A percentile compares a stretch with the other conserved stretches of the same genome.
Conservation (phyloP, 2,888 invertebrate genomes). For the Leptinotarsa rubiginosa region DNA sequence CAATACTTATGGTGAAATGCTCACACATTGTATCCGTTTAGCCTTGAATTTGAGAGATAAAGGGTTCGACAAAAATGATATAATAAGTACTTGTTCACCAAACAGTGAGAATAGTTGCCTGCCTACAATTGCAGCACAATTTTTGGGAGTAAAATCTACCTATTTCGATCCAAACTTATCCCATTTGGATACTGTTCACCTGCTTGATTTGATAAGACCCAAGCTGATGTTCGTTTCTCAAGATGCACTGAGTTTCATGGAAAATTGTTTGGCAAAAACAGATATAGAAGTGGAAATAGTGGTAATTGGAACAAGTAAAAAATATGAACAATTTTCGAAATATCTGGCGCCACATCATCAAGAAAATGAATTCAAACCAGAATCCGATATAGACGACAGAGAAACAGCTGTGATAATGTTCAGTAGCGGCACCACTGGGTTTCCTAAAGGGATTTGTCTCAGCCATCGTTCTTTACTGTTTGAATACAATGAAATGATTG, state of each 20-base stretch:
- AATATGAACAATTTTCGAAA: conserved; percentile 43
- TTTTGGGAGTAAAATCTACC: conserved; percentile 61
- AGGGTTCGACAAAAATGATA: conserved; percentile 38
- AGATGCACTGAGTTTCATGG: conserved; percentile 40
- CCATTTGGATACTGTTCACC: conserved; percentile 41
- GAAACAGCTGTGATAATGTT: conserved; percentile 55
- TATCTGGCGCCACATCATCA: conserved; percentile 40
- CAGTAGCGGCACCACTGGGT: conserved; percentile 59
- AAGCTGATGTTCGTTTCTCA: conserved; percentile 43
- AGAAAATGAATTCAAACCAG: conserved; percentile 51
- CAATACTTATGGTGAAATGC: conserved; percentile 34
- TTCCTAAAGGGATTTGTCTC: conserved; percentile 56
- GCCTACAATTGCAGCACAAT: conserved; percentile 67
- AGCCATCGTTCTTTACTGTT: conserved; percentile 38
- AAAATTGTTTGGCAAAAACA: conserved; percentile 41
- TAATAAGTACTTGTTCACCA: conserved; percentile 37
- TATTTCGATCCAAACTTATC: conserved; percentile 56
- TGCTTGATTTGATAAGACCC: conserved; percentile 42
- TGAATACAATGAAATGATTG: neutral
- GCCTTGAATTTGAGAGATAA: conserved; percentile 35
- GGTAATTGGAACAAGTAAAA: conserved; percentile 50
- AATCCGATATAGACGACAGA: conserved; percentile 32
- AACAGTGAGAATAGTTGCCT: conserved; percentile 52
- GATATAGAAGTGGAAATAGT: conserved; percentile 48
- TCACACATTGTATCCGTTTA: conserved; percentile 35